Conservation (phyloP, 1,140 invertebrate genomes). For the Agrilus planipennis region DNA sequence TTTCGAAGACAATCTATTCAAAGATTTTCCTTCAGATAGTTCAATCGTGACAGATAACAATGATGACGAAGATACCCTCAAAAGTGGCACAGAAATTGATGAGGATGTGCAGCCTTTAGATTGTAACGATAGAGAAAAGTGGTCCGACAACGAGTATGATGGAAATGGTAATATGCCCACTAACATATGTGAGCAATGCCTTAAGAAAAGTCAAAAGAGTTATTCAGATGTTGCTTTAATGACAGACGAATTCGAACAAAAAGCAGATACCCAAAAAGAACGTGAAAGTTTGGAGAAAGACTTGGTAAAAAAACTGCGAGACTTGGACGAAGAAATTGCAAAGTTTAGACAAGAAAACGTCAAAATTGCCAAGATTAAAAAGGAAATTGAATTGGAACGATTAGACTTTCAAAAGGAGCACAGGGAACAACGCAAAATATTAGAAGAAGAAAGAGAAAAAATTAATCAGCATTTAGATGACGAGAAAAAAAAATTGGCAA, state of each 20-base stretch:
- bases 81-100: no score
- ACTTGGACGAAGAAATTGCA: constrained; percentile 58
- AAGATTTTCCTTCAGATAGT: no score
- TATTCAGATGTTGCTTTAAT: no score
- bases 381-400: constrained; percentile 45
- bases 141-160: neutral
- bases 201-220: no score
- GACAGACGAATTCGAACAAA: no score
- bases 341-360: constrained; percentile 41
- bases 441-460: constrained; percentile 45
- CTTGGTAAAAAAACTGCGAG: constrained; percentile 47
- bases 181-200: no score
- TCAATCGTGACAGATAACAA: no score
- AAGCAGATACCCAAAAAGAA: no score
- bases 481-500: constrained; percentile 50
- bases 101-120: no score
- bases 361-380: constrained; percentile 38
- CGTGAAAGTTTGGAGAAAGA: no score
- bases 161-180: neutral
- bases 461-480: constrained; percentile 48
- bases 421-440: constrained; percentile 14
- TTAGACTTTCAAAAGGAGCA: constrained; percentile 43
- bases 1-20: no score
- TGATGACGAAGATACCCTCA: no score
- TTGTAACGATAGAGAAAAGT: neutral